Evolutionary conservation across 2,888 invertebrate genomes (phyloP).

Genomic region (Netelia virgata): DNA sequence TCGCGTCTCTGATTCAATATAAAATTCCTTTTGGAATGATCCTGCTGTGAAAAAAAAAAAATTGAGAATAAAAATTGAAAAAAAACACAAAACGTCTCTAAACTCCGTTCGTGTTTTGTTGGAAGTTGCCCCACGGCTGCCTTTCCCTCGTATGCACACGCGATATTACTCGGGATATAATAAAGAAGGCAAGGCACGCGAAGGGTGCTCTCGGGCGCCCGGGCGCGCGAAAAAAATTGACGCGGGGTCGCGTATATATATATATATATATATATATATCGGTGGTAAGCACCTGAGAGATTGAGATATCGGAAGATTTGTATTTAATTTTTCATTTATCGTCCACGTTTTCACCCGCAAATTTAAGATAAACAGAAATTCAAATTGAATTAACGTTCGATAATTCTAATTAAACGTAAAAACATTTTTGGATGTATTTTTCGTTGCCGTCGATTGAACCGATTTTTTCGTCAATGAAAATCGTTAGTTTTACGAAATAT

Average conservation of each 20-base stretch:
- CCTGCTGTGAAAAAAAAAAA: conserved; percentile 25
- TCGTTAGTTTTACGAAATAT: too few species aligned
- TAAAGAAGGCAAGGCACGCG: conserved; percentile 34
- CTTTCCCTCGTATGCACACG: conserved; percentile 46
- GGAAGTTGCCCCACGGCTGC: conserved; percentile 11
- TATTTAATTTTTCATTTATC: background rate
- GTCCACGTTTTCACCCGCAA: background rate
- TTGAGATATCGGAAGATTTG: background rate
- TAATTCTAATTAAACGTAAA: too few species aligned
- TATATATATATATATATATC: background rate
- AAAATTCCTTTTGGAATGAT: conserved; percentile 43
- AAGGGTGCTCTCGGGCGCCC: conserved; percentile 6
- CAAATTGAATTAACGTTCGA: too few species aligned
- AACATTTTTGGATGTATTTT: too few species aligned
- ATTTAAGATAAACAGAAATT: too few species aligned
- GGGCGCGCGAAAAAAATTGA: conserved; percentile 3
- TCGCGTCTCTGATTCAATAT: conserved; percentile 51
- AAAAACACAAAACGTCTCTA: conserved; percentile 29
- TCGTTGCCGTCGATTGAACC: too few species aligned
- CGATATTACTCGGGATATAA: conserved; percentile 54
- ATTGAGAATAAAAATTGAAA: conserved; percentile 3
- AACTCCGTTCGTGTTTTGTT: conserved; percentile 43
- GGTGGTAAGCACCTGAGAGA: background rate
- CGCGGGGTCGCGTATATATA: conserved; percentile 14
- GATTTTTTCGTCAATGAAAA: too few species aligned